These are phyloP conservation scores for Jaculus jaculus DNA, from an alignment of 2,113 vertebrate species.

Conservation along the genomic window DNA sequence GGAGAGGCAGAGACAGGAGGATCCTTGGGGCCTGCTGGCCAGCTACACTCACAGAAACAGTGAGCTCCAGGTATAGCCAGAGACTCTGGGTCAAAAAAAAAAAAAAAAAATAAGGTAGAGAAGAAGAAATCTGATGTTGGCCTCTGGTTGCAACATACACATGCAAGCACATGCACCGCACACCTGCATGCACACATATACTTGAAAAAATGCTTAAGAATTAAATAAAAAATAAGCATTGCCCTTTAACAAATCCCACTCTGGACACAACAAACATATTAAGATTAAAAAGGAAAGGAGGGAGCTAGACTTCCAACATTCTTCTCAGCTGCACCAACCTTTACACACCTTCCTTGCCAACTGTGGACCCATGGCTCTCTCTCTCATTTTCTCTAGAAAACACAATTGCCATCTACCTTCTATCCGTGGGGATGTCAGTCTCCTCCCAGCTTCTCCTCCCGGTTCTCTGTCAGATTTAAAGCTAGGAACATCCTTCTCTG, in stretches of 20 bases:
- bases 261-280: not conserved
- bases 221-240: not conserved
- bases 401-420: not conserved
- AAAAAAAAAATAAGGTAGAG: too few species aligned
- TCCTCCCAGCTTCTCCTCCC: not conserved
- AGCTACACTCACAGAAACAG: too few species aligned
- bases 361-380: not conserved
- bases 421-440: not conserved
- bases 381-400: not conserved
- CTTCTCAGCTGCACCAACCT: not conserved
- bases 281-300: not conserved
- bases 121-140: too few species aligned
- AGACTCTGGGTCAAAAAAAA: too few species aligned
- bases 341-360: not conserved
- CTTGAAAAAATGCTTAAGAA: too few species aligned
- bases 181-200: too few species aligned
- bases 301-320: rapidly evolving
- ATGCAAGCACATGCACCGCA: too few species aligned
- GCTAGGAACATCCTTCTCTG: not conserved
- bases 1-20: too few species aligned
- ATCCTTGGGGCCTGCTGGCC: too few species aligned
- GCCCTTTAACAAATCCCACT: not conserved
- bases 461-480: not conserved
- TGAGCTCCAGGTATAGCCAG: too few species aligned
- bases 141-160: too few species aligned